Base-by-base conservation (phyloP, 1,140 invertebrate genomes). In the Papilio xuthus region DNA sequence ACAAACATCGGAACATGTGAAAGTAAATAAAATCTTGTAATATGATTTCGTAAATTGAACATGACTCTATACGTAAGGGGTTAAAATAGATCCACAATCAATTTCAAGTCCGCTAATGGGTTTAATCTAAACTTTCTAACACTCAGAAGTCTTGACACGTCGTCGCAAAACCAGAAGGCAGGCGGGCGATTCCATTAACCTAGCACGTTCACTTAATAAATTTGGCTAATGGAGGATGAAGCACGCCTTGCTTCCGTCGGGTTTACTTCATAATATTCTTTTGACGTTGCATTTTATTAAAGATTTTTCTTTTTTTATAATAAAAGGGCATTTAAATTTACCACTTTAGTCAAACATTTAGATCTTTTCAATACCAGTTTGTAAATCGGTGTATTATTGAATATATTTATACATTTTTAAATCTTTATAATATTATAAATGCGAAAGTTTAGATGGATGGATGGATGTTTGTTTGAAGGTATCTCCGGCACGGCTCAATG, bases 71-170 rank as follows among this genome's bases (percentile, higher is more conserved):
- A 42, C 4, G 32, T 32, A 71, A 20, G 32, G 69, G 18, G 18
- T 71, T 37, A 41, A 73, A 12, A 53, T 56, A 4, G 47, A 32
- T 23, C 47, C 72, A 53, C 72, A 75, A 75, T 75, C 73, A 75
- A 75, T 75, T 75, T 75, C 73, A n/a, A 53, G 50, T 56, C 73
- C 73, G 47, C 26, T 75, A 75, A 75, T 75, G 73, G 73, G 28
- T 75, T 75, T 75, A 75, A 75, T 75, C 47, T 75, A 75, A 75
- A 74, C 73, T 75, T 75, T 56, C 44, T 37, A 75, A 75, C 73
- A 50, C 47, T 56, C 26, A 75, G 50, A 75, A 75, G 73, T 75
- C 73, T 75, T 75, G 73, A 75, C 73, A 56, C 73, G 73, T 53
- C 73, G 73, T 75, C 73, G 73, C 73, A 56, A 75, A 75, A 75